Conservation (phyloP, 2,888 invertebrate species). For the Cerceris ruficornis region DNA sequence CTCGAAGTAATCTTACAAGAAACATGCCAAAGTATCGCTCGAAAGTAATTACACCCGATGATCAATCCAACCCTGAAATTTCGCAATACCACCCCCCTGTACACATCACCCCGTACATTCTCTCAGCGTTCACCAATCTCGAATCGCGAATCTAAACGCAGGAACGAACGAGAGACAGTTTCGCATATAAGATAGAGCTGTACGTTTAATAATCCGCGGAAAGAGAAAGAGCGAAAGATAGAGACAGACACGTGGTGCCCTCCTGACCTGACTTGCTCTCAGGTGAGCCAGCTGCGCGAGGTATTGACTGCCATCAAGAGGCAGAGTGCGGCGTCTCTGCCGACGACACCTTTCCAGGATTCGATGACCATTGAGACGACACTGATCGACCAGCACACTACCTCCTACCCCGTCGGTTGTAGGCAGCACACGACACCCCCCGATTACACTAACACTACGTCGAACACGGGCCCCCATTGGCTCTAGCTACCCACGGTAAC, state of each 20-base stretch:
- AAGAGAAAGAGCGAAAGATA: conserved; percentile 21
- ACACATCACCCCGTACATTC: too few species aligned
- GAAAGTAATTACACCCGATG: too few species aligned
- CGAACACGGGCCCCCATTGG: conserved; percentile 80
- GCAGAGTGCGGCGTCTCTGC: conserved; percentile 77
- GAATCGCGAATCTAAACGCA: not conserved
- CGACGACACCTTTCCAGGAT: conserved; percentile 79
- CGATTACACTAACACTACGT: conserved; percentile 81
- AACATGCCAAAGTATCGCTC: too few species aligned
- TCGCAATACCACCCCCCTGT: too few species aligned
- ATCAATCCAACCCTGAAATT: too few species aligned
- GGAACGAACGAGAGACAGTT: conserved; percentile 7
- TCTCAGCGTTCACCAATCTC: too few species aligned
- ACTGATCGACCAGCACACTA: conserved; percentile 80
- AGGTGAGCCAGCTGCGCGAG: conserved; percentile 82
- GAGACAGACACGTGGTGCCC: conserved; percentile 58
- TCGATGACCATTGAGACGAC: conserved; percentile 80
- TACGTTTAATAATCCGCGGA: not conserved
- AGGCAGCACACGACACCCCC: conserved; percentile 81
- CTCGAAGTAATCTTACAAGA: too few species aligned
- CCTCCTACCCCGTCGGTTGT: conserved; percentile 79
- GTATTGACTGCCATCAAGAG: conserved; percentile 81
- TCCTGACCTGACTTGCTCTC: conserved; percentile 77
- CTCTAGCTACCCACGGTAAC: conserved; percentile 81
- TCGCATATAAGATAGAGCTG: too few species aligned